Percentiles rank a stretch among this genome's conserved stretches.
Evolutionary conservation across 2,888 invertebrate species (phyloP).

Genomic region (Sarcophaga subvicina): DNA sequence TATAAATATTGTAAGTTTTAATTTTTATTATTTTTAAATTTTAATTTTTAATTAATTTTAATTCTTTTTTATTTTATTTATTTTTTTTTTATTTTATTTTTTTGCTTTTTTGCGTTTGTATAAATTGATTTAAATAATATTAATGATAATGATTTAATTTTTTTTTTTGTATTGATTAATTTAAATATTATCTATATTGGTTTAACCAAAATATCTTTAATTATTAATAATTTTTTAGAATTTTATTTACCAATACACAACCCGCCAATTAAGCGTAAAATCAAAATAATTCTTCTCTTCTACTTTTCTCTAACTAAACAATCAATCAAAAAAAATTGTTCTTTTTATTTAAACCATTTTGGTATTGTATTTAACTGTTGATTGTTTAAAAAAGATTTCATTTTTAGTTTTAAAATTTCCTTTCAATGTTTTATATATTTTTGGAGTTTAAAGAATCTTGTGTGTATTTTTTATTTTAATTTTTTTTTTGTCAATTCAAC

Average conservation of each 20-base stretch:
- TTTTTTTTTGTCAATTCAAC: conserved; percentile 8
- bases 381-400: background rate
- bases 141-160: conserved; percentile 54
- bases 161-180: conserved; percentile 48
- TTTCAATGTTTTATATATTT: too few relatives aligned
- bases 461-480: conserved; percentile 18
- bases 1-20: conserved; percentile 47
- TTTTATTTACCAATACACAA: conserved; percentile 66
- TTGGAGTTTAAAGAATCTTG: background rate
- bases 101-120: conserved; percentile 62
- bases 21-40: conserved; percentile 40
- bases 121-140: conserved; percentile 62
- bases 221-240: conserved; percentile 60
- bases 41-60: background rate
- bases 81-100: conserved; percentile 32
- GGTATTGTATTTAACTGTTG: background rate
- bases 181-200: conserved; percentile 64
- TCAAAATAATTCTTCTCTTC: conserved; percentile 64
- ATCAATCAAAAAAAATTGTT: conserved; percentile 22
- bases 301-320: conserved; percentile 18
- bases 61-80: conserved; percentile 44
- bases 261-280: conserved; percentile 70
- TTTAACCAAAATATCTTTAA: conserved; percentile 65
- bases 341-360: conserved; percentile 20
- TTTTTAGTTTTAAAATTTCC: background rate